phyloP scores from a whole-genome alignment of 1,140 invertebrate species.

The Zophobas morio region DNA sequence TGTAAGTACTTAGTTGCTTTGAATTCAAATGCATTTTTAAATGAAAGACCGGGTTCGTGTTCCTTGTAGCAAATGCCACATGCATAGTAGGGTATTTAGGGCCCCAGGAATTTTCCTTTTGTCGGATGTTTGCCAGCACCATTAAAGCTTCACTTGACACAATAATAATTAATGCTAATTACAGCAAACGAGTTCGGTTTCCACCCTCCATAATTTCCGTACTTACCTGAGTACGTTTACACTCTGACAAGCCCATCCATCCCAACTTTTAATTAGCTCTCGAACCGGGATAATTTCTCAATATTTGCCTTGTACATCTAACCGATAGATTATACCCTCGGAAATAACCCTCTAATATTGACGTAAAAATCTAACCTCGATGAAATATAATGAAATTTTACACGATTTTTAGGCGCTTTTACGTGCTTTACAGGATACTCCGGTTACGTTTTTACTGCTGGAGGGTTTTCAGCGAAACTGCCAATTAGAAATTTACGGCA shows the following conservation, averaged over 20 bases:
- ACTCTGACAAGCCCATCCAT: background rate
- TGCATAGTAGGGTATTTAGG: background rate
- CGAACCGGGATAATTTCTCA: conserved; percentile 14
- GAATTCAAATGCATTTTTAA: too few relatives aligned
- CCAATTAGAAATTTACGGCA: conserved; percentile 72
- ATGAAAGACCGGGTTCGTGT: too few relatives aligned
- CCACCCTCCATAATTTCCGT: background rate
- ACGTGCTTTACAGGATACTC: conserved; percentile 65
- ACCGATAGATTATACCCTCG: conserved; percentile 1
- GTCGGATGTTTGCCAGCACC: background rate
- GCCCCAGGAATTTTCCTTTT: background rate
- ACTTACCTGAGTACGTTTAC: background rate
- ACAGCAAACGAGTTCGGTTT: background rate
- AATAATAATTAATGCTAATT: conserved; percentile 10
- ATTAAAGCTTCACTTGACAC: background rate
- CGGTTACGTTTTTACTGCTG: conserved; percentile 67
- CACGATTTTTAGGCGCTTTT: conserved; percentile 44
- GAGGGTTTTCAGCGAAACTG: conserved; percentile 69
- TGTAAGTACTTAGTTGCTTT: too few relatives aligned
- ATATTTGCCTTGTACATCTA: conserved; percentile 9
- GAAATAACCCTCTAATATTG: conserved; percentile 22
- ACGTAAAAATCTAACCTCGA: conserved; percentile 15
- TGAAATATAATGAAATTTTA: conserved; percentile 41
- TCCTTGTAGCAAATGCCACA: too few relatives aligned
- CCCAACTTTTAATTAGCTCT: conserved; percentile 4